phyloP scores from a whole-genome alignment of 2,888 invertebrate species.

The Cerastoderma edule region DNA sequence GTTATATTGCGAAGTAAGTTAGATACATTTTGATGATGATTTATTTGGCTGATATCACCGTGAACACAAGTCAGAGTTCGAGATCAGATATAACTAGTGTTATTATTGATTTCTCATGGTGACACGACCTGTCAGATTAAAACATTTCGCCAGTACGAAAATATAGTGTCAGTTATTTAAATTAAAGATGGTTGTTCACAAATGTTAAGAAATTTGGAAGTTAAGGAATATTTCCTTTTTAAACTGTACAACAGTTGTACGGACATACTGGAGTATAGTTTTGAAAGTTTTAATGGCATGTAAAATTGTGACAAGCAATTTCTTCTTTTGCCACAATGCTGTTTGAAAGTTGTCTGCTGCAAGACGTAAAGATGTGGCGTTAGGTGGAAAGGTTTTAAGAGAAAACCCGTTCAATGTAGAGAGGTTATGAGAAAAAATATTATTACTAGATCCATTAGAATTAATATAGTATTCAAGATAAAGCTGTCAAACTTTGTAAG shows the following conservation, averaged over 20 bases:
- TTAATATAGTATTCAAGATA: conserved; percentile 24
- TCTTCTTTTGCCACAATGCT: no score
- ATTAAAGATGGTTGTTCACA: no score
- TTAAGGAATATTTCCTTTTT: no score
- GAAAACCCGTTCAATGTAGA: conserved; percentile 10
- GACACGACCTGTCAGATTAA: conserved; percentile 16
- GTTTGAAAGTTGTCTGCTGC: no score
- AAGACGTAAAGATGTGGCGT: not conserved
- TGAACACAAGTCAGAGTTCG: not conserved
- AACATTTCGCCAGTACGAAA: no score
- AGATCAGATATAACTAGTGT: conserved; percentile 17
- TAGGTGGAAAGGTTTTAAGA: not conserved
- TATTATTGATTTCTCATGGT: conserved; percentile 20
- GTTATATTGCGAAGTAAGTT: no score
- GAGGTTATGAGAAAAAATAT: conserved; percentile 15
- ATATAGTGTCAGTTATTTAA: no score
- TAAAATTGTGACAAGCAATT: no score
- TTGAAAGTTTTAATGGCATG: no score
- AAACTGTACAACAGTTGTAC: no score
- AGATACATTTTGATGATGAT: conserved; percentile 9
- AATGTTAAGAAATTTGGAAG: no score
- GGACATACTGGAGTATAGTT: no score
- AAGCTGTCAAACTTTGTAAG: conserved; percentile 21
- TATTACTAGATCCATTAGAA: conserved; percentile 20
- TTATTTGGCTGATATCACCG: conserved; percentile 7